These are phyloP conservation scores for Acrossocheilus wenchowensis DNA, from an alignment of 2,797 vertebrate species.

Conservation along the genomic window DNA sequence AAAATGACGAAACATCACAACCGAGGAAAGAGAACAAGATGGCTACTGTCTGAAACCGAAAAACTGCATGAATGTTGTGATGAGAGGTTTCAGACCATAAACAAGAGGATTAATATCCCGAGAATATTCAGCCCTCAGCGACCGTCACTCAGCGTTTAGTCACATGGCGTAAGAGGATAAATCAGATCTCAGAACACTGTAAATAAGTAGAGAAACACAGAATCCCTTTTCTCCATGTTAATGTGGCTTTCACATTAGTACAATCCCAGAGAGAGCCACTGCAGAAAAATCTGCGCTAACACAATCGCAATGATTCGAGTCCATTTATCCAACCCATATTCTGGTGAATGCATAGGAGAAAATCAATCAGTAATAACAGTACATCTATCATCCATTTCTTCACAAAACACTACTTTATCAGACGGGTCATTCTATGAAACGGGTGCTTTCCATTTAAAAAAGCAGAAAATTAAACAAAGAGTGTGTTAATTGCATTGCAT, in stretches of 20 bases:
- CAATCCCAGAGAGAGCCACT: constrained; percentile 49
- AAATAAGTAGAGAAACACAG: constrained; percentile 42
- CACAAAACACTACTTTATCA: neutral
- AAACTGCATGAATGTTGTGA: constrained; percentile 40
- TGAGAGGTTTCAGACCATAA: constrained; percentile 53
- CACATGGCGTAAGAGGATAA: constrained; percentile 62
- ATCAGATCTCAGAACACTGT: constrained; percentile 69
- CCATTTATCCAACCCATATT: neutral
- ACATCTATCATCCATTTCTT: neutral
- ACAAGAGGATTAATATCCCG: constrained; percentile 72
- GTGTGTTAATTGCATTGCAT: neutral
- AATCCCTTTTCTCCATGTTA: constrained; percentile 19
- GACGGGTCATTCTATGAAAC: neutral
- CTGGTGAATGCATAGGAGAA: neutral
- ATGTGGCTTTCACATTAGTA: constrained; percentile 63
- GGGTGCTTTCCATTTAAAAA: neutral
- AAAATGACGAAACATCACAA: constrained; percentile 43
- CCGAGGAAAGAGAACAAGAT: constrained; percentile 40
- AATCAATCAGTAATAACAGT: neutral
- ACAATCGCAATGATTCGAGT: neutral
- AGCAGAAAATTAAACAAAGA: neutral
- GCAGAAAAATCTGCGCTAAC: neutral
- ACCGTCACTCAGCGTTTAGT: constrained; percentile 53
- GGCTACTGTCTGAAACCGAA: neutral
- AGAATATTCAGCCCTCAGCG: constrained; percentile 64